Evolutionary conservation across 2,888 invertebrate genomes (phyloP), one percentile per base, ranked within the genome.

Genomic region (Eristalis arbustorum): DNA sequence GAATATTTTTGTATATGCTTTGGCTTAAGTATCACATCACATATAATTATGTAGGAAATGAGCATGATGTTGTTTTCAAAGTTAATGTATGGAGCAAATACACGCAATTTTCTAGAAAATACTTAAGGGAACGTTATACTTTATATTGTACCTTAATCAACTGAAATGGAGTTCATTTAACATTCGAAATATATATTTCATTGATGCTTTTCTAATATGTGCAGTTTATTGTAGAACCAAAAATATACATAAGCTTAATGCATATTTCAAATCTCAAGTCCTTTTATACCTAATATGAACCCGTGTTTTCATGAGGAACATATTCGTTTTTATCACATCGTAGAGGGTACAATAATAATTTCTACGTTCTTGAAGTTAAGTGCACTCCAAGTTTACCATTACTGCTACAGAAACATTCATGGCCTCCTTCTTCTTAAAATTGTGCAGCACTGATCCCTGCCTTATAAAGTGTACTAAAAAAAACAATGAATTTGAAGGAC

Each of bases 361-460:
- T 31, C 31, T 31, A 5, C 10, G 13, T 34, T 10, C 22, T 49
- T 62, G 25, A 64, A 22, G 23, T 31, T 14, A 64, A 64, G 73
- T 73, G 73, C 64, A 64, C 23, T 63, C 23, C 31, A 67, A 66
- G 66, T 66, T 66, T 61, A 42, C 42, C 28, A 59, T 56, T 23
- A 61, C 59, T 76, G 61, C n/a, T 0, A 11, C 1, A 14, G 31
- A 22, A 23, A 56, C 37, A 77, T 77, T 77, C 62, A 28, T 14
- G 61, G 25, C 11, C 40, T 23, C 22, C 40, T 56, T 31, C 37
- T 57, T 57, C 57, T 57, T 13, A 63, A 25, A 18, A 49, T 49
- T 18, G 18, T 49, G 69, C 57, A 77, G 11, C 59, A 59, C 77
- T 69, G 63, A 40, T 63, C 40, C 63, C 13, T 13, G 22, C 56